Evolutionary conservation across 2,888 invertebrate species (phyloP), one percentile per base, ranked within the genome.

Genomic region (Leucoptera coffeella): DNA sequence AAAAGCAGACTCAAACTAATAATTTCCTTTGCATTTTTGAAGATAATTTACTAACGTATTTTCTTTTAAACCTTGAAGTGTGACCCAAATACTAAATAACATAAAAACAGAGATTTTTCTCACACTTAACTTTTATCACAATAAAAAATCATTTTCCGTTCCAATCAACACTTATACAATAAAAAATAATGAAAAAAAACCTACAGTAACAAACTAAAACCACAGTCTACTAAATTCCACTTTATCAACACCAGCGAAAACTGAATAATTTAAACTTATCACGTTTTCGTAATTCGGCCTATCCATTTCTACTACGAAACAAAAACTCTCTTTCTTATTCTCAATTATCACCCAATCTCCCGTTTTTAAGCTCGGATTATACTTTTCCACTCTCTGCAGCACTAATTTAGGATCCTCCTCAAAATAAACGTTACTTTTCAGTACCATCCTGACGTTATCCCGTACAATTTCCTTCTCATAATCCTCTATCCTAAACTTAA

Each of bases 371-470:
- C 9, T 13, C 3, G 19, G 4, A 26, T 19, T 26, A 12, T 20
- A 26, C 7, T 13, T 4, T 9, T 26, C 20, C 13, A 26, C 10
- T 13, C 13, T 19, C n/a, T 26, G n/a, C 4, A 26, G 20, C 9
- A 26, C 13, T 14, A 10, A 7, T 19, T 10, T 26, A 3, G 26
- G 8, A 12, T 14, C 10, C 13, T 26, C 26, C 4, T 20, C 6
- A 10, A 26, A 3, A 19, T 13, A 26, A 2, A 20, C 19, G 13
- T 20, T 12, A 12, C 12, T 19, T 26, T 19, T 26, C 4, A 10
- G 20, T 14, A 20, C 26, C 26, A 26, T 26, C 14, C 20, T 26
- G 12, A 26, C 20, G 19, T 20, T 26, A 9, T 20, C 13, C 10
- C n/a, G n/a, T n/a, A n/a, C n/a, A n/a, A n/a, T n/a, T 26, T 19